These are phyloP conservation scores for Conus betulinus DNA, from an alignment of 1,140 invertebrate genomes.

Conservation along the genomic window DNA sequence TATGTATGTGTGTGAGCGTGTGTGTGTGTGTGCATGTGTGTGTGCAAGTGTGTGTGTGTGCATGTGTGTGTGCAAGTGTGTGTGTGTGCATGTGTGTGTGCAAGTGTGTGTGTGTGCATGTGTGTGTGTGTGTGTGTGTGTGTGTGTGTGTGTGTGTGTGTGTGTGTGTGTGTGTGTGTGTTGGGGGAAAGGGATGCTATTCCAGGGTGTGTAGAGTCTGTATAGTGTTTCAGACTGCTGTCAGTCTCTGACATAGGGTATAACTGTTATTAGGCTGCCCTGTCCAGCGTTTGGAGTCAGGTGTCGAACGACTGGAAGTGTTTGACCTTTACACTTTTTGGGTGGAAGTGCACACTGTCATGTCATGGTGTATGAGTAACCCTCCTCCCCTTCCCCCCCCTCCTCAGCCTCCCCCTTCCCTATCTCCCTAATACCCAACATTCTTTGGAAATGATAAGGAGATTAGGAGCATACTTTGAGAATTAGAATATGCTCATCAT, in stretches of 20 bases:
- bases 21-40: too few species aligned
- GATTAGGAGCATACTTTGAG: too few species aligned
- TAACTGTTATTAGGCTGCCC: too few species aligned
- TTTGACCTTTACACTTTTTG: too few species aligned
- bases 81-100: background rate
- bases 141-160: slow-evolving; percentile 14
- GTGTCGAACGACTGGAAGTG: too few species aligned
- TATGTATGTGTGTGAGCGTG: too few species aligned
- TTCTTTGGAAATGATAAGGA: too few species aligned
- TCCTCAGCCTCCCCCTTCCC: background rate
- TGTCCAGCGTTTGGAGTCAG: too few species aligned
- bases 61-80: background rate
- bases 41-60: too few species aligned
- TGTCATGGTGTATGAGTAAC: background rate
- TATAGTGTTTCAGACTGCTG: background rate
- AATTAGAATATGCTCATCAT: too few species aligned
- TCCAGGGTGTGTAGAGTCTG: background rate
- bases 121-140: slow-evolving; percentile 7
- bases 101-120: background rate
- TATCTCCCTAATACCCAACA: background rate
- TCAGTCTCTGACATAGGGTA: too few species aligned
- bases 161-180: slow-evolving; percentile 21
- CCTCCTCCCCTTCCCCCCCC: background rate
- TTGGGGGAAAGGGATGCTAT: background rate
- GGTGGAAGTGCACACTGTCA: background rate